These are phyloP conservation scores for Toxotes chatareus DNA, from an alignment of 2,113 vertebrate species.

Conservation along the genomic window DNA sequence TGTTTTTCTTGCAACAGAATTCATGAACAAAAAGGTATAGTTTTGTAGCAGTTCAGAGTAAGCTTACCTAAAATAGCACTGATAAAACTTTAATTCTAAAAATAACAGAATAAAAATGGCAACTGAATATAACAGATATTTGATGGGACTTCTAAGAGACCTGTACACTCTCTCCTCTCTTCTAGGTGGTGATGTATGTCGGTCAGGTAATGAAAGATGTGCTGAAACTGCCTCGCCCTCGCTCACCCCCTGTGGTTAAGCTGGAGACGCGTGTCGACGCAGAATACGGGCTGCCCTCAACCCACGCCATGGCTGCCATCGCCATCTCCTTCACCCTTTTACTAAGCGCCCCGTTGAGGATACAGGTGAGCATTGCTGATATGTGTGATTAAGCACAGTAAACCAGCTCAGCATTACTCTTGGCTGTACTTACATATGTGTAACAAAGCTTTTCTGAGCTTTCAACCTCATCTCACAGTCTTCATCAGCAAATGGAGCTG, in stretches of 20 bases:
- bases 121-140: background rate
- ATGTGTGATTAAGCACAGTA: background rate
- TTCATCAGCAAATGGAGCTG: background rate
- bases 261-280: constrained; percentile 89
- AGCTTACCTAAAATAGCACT: background rate
- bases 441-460: background rate
- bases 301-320: constrained; percentile 95
- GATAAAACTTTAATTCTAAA: background rate
- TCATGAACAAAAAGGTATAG: background rate
- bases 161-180: constrained; percentile 5
- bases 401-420: background rate
- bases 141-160: background rate
- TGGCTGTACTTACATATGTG: background rate
- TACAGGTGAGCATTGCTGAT: constrained; percentile 85
- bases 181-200: constrained; percentile 95
- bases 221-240: constrained; percentile 93
- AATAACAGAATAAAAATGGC: background rate
- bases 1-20: background rate
- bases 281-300: constrained; percentile 96
- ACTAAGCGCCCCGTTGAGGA: constrained; percentile 85
- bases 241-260: constrained; percentile 92
- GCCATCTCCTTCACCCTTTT: constrained; percentile 93
- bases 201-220: constrained; percentile 95
- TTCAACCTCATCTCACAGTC: background rate
- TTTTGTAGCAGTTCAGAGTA: background rate